Evolutionary conservation across 53 echinoderm and acorn worm species (phyloP), one percentile per base, ranked within the genome.

Genomic region (Hippasteria phrygiana): DNA sequence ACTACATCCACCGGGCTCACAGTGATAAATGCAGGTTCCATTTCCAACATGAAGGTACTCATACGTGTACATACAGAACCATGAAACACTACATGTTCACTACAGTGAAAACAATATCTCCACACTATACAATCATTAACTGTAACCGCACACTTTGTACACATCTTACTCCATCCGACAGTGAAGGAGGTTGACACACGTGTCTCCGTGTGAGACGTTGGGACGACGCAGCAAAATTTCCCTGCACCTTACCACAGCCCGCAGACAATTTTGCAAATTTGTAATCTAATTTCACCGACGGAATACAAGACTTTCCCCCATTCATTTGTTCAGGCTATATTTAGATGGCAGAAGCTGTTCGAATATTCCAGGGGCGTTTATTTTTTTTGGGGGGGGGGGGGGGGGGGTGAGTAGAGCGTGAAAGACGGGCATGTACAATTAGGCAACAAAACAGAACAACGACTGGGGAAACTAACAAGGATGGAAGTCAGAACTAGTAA

Each of bases 191-290:
- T 51, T 51, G 14, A 51, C 20, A 51, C 20, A 51, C 51, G 20
- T 20, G 51, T 51, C 16, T 51, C 51, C 20, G 51, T 4, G 5
- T 4, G 51, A 51, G 51, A 14, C 51, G 16, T 20, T 51, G 5
- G 16, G 16, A 51, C 51, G 51, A 8, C 14, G 51, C 12, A 14
- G 51, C 16, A 14, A 51, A 51, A 17, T 51, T 17, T 8, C 51
- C 5, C 51, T n/a, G n/a, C n/a, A 20, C 26, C 59, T 59, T 18
- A 26, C 59, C 27, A 18, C 3, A 51, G 76, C 76, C 33, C 33
- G 33, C 31, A 22, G 53, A 76, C 76, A 76, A 51, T 27, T 48
- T 53, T 54, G 47, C 51, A 5, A 75, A 75, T 46, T 47, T 75
- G 53, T 76, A 76, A 76, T 76, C 32, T 48, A 76, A 53, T 50